A percentile compares a stretch with the other conserved stretches of the same genome.
Evolutionary conservation across 1,140 invertebrate genomes (phyloP).

Genomic region (Chelonus insularis): DNA sequence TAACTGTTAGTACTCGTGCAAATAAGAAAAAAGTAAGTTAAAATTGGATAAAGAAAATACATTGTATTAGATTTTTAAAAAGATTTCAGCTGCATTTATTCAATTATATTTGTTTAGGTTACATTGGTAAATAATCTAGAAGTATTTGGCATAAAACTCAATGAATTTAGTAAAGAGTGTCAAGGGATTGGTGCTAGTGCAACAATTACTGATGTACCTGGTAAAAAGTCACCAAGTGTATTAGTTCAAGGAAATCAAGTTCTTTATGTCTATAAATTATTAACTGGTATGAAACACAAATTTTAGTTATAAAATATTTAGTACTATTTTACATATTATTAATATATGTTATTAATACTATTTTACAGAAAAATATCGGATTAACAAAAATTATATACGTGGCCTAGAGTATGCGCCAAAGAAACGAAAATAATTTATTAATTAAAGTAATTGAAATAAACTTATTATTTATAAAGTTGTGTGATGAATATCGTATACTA

Average conservation of each 20-base stretch:
- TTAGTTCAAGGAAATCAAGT: constrained; percentile 92
- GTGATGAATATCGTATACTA: neutral
- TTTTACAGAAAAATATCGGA: constrained; percentile 66
- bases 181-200: constrained; percentile 87
- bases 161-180: constrained; percentile 79
- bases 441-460: neutral
- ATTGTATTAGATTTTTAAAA: constrained; percentile 11
- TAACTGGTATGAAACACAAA: constrained; percentile 71
- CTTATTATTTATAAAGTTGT: neutral
- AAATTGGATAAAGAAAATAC: no score
- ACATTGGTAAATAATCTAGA: constrained; percentile 88
- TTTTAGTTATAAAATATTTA: constrained; percentile 9
- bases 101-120: no score
- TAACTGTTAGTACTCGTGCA: constrained; percentile 75
- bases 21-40: constrained; percentile 83
- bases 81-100: no score
- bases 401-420: constrained; percentile 70
- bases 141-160: constrained; percentile 78
- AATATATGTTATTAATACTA: constrained; percentile 21
- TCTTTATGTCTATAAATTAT: constrained; percentile 71
- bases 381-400: constrained; percentile 67
- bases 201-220: constrained; percentile 74
- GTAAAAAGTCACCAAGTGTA: constrained; percentile 77
- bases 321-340: constrained; percentile 4
- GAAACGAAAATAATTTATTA: constrained; percentile 57